A percentile compares a stretch with the other conserved stretches of the same genome.
phyloP scores from a whole-genome alignment of 35 echinoderm and acorn worm genomes.

The Apostichopus japonicus region DNA sequence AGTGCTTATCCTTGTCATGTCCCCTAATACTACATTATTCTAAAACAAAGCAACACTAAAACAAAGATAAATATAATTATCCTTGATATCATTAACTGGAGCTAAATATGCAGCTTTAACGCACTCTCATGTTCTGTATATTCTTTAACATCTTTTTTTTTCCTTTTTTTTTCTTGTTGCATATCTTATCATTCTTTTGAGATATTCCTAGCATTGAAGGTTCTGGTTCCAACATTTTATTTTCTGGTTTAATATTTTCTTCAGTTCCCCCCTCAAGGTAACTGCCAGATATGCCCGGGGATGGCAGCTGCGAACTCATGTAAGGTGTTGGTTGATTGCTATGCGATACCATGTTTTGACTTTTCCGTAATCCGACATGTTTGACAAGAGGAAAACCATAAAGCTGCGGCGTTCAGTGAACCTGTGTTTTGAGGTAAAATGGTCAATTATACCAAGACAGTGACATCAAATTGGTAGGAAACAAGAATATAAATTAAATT shows the following conservation, averaged over 20 bases:
- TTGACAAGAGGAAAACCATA: neutral
- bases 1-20: too few species aligned
- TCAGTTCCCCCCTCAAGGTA: neutral
- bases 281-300: constrained; percentile 9
- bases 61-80: neutral
- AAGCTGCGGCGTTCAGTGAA: constrained; percentile 29
- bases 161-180: neutral
- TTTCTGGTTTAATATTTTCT: neutral
- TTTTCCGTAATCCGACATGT: constrained; percentile 29
- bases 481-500: neutral
- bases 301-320: constrained; percentile 29
- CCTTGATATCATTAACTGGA: neutral
- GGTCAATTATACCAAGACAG: constrained; percentile 8
- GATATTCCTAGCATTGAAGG: too few species aligned
- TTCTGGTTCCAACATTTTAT: too few species aligned
- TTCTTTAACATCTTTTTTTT: neutral
- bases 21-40: too few species aligned
- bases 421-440: constrained; percentile 19
- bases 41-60: neutral
- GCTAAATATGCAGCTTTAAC: neutral
- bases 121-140: neutral
- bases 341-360: constrained; percentile 30
- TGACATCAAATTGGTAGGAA: neutral
- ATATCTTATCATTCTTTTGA: too few species aligned
- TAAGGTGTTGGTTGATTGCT: constrained; percentile 3